Percentiles rank a stretch among this genome's conserved stretches.
These are phyloP conservation scores for Tetrapedia diversipes DNA, from an alignment of 2,888 invertebrate species.

Conservation along the genomic window DNA sequence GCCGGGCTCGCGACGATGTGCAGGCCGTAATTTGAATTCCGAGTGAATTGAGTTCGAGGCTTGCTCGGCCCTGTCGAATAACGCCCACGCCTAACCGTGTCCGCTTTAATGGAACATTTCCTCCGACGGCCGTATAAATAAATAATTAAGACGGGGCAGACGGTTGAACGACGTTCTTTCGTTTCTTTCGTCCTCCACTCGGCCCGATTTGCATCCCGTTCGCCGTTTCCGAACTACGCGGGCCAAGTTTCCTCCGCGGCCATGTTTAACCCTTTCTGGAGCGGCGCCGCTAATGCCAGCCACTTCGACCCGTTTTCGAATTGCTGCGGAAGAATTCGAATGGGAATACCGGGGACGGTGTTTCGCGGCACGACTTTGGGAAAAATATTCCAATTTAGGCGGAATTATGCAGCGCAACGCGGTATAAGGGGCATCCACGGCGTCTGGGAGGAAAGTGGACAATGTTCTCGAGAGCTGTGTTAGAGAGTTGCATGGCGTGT, in stretches of 20 bases:
- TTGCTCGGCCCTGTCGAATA: conserved; percentile 71
- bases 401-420: background rate
- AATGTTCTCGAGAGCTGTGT: background rate
- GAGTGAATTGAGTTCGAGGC: conserved; percentile 77
- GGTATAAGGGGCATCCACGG: background rate
- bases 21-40: conserved; percentile 78
- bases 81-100: conserved; percentile 57
- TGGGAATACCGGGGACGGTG: conserved; percentile 27
- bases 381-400: conserved; percentile 32
- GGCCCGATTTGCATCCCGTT: conserved; percentile 40
- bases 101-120: conserved; percentile 63
- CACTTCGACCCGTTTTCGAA: conserved; percentile 29
- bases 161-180: conserved; percentile 43
- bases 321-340: conserved; percentile 31
- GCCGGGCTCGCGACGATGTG: conserved; percentile 47
- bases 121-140: conserved; percentile 52
- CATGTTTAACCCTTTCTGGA: conserved; percentile 29
- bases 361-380: background rate
- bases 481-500: too few relatives aligned
- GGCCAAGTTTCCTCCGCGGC: conserved; percentile 15
- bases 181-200: too few relatives aligned
- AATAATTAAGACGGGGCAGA: conserved; percentile 58
- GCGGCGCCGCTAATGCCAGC: conserved; percentile 4
- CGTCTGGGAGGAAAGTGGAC: background rate
- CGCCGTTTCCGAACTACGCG: conserved; percentile 9